These are phyloP conservation scores for Oceanites oceanicus DNA, from an alignment of 2,113 vertebrate genomes.

Conservation along the genomic window DNA sequence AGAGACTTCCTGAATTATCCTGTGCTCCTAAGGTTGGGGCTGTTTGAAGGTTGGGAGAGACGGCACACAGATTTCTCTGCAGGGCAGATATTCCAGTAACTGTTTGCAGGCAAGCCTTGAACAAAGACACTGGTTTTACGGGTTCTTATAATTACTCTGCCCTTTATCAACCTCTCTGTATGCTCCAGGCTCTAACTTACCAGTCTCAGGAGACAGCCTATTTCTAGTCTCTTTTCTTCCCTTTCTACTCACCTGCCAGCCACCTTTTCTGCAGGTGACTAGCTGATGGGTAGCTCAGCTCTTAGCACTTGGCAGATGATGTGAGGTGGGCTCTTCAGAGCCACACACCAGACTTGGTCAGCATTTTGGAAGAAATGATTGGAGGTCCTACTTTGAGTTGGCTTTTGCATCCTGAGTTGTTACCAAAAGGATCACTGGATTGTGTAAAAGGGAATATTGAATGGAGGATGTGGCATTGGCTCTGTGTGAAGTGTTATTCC, in stretches of 20 bases:
- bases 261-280: neutral
- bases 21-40: neutral
- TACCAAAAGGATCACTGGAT: neutral
- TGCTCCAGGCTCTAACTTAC: neutral
- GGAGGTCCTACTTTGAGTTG: neutral
- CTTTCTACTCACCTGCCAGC: neutral
- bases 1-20: neutral
- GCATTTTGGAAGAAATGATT: neutral
- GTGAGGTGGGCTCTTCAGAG: neutral
- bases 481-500: neutral
- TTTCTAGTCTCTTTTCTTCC: neutral
- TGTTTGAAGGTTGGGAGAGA: neutral
- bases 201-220: neutral
- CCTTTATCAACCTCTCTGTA: neutral
- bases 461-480: too few species aligned
- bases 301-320: neutral
- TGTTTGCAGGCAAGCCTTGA: neutral
- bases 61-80: neutral
- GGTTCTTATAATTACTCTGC: neutral
- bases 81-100: neutral
- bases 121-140: neutral
- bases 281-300: neutral
- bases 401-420: neutral
- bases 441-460: neutral
- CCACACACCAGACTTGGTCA: neutral